Evolutionary conservation across 1,140 invertebrate genomes (phyloP), one percentile per base, ranked within the genome.

Genomic region (Brachionus rubens): DNA sequence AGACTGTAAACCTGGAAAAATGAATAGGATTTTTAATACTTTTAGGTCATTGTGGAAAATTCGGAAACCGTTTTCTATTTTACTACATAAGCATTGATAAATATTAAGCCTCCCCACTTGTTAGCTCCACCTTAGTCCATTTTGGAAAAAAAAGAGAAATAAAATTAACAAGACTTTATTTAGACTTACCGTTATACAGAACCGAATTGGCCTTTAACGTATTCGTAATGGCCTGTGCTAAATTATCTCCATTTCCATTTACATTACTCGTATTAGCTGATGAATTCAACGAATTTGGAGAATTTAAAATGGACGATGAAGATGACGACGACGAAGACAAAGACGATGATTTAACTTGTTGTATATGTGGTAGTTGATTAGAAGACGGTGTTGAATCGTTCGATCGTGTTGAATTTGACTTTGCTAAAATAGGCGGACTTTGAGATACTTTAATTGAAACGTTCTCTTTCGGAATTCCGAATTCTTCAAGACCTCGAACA

Each of bases 401-500:
- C 5, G 59, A n/a, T 65, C 41, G 9, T 10, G 43, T 46, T 14
- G 43, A 46, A 36, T 36, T 9, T 3, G 33, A 36, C 14, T 46
- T 46, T 3, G 43, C 43, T 4, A 26, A 43, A 0, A 26, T 12
- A 7, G 59, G 40, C 10, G 59, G 59, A 43, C 59, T 65, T 26
- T 36, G 41, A 3, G 59, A 24, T 21, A 43, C 36, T 65, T 65
- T 65, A 16, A 65, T 21, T 9, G 68, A 54, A 9, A 36, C 36
- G 14, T 36, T 72, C 9, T 50, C 68, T 48, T 48, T 72, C 16
- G 30, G 19, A 52, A 54, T 14, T 14, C 68, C 68, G 14, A 72
- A 50, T 33, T 72, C 68, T 12, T 50, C 68, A 2, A 50, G 33
- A 24, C 68, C 68, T 9, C 68, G 96, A 79, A 91, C 93, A 77